These are phyloP conservation scores for Gouania willdenowi DNA, from an alignment of 2,797 vertebrate genomes.

Conservation along the genomic window DNA sequence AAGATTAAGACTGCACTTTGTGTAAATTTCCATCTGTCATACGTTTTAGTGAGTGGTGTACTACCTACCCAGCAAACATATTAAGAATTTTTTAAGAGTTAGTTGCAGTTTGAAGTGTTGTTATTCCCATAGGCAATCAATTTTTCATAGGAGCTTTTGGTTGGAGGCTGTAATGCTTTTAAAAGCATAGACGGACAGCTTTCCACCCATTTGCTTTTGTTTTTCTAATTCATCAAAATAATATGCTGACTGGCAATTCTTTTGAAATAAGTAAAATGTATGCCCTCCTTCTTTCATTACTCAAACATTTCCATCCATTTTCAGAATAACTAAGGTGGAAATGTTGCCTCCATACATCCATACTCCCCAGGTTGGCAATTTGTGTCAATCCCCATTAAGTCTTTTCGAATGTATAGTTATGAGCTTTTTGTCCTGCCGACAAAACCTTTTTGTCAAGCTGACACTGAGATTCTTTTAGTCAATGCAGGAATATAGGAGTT, in stretches of 20 bases:
- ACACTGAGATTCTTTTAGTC: constrained; percentile 5
- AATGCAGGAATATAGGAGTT: constrained; percentile 16
- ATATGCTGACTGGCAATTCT: constrained; percentile 42
- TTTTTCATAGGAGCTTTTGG: constrained; percentile 62
- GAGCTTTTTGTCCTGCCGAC: not conserved
- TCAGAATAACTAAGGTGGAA: not conserved
- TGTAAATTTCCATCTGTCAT: constrained; percentile 18
- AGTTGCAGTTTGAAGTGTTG: constrained; percentile 40
- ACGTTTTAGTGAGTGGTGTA: constrained; percentile 14
- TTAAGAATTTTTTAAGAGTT: constrained; percentile 26
- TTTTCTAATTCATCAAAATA: constrained; percentile 37
- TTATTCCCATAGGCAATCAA: constrained; percentile 47
- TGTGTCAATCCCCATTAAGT: not conserved
- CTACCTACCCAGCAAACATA: constrained; percentile 28
- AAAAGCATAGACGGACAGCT: constrained; percentile 51
- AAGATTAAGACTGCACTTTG: constrained; percentile 11
- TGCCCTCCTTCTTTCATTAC: too few relatives aligned
- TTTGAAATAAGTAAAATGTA: too few relatives aligned
- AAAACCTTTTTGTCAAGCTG: constrained; percentile 3
- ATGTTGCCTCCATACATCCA: not conserved
- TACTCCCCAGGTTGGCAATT: not conserved
- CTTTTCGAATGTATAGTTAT: not conserved
- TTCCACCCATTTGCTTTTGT: constrained; percentile 42
- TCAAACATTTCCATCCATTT: too few relatives aligned
- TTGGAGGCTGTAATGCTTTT: constrained; percentile 48